phyloP scores from a whole-genome alignment of 2,888 invertebrate species.

The Hesperia comma region DNA sequence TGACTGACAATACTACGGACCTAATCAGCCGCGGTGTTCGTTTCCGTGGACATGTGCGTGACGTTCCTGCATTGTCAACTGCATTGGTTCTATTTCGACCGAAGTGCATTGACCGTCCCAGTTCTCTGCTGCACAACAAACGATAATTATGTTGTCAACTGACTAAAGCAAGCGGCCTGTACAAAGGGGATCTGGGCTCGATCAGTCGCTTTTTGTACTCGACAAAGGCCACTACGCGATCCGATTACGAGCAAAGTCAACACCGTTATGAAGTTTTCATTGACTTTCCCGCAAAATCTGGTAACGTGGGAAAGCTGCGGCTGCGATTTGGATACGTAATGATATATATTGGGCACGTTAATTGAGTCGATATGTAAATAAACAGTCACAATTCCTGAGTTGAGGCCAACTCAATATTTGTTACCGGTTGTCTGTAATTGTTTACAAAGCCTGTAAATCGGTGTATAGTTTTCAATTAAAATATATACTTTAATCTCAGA shows the following conservation, averaged over 20 bases:
- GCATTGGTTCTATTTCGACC: conserved; percentile 57
- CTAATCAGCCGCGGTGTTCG: conserved; percentile 26
- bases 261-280: conserved; percentile 80
- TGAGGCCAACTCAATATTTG: conserved; percentile 65
- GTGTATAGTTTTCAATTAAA: conserved; percentile 47
- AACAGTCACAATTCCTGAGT: conserved; percentile 66
- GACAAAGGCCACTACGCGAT: conserved; percentile 80
- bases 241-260: conserved; percentile 77
- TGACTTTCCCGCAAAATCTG: conserved; percentile 73
- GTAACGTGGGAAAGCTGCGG: conserved; percentile 72
- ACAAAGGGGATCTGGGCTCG: conserved; percentile 77
- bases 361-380: conserved; percentile 80
- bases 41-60: conserved; percentile 26
- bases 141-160: conserved; percentile 80
- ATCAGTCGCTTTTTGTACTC: conserved; percentile 79
- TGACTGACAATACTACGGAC: conserved; percentile 26
- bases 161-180: conserved; percentile 71
- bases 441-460: conserved; percentile 55
- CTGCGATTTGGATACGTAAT: conserved; percentile 80
- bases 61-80: conserved; percentile 32
- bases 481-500: too few species aligned
- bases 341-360: conserved; percentile 72
- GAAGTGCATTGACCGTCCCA: conserved; percentile 65
- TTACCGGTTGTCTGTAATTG: conserved; percentile 63
- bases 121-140: conserved; percentile 60